Conservation (phyloP, 2,888 invertebrate genomes). For the Amitus sp. region DNA sequence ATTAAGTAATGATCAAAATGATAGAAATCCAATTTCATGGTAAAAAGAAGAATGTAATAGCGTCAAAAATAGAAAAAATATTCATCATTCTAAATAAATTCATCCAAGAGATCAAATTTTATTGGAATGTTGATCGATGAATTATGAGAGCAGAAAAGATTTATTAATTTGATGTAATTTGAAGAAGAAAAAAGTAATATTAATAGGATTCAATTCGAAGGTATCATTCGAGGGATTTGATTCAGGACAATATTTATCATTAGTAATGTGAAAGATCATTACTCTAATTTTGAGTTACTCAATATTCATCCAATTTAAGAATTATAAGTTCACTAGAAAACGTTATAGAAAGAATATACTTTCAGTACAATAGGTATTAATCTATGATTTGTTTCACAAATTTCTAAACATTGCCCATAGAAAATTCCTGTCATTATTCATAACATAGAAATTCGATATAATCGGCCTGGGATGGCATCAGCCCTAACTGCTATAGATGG, state of each 20-base stretch:
- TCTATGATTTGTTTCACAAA: slow-evolving; percentile 82
- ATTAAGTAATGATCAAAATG: slow-evolving; percentile 14
- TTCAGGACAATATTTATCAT: slow-evolving; percentile 74
- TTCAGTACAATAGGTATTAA: slow-evolving; percentile 87
- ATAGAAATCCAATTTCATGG: slow-evolving; percentile 71
- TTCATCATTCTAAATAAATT: slow-evolving; percentile 66
- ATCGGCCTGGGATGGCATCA: slow-evolving; percentile 73
- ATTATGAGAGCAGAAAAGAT: slow-evolving; percentile 47
- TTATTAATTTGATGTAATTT: slow-evolving; percentile 68
- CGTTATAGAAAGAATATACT: too few species aligned
- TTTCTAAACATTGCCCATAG: slow-evolving; percentile 84
- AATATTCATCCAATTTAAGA: slow-evolving; percentile 55
- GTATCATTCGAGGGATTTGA: slow-evolving; percentile 76
- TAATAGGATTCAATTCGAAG: slow-evolving; percentile 74
- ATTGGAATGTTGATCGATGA: slow-evolving; percentile 29
- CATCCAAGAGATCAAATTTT: too few species aligned
- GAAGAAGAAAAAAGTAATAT: slow-evolving; percentile 74
- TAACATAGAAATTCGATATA: slow-evolving; percentile 73
- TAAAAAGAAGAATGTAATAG: slow-evolving; percentile 67
- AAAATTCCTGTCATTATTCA: slow-evolving; percentile 71
- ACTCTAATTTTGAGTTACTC: slow-evolving; percentile 70
- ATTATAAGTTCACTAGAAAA: too few species aligned
- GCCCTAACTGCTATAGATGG: slow-evolving; percentile 74
- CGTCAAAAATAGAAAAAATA: slow-evolving; percentile 77
- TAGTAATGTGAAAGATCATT: slow-evolving; percentile 77